Evolutionary conservation across 2,797 vertebrate species (phyloP).

Genomic region (Lophius americanus): DNA sequence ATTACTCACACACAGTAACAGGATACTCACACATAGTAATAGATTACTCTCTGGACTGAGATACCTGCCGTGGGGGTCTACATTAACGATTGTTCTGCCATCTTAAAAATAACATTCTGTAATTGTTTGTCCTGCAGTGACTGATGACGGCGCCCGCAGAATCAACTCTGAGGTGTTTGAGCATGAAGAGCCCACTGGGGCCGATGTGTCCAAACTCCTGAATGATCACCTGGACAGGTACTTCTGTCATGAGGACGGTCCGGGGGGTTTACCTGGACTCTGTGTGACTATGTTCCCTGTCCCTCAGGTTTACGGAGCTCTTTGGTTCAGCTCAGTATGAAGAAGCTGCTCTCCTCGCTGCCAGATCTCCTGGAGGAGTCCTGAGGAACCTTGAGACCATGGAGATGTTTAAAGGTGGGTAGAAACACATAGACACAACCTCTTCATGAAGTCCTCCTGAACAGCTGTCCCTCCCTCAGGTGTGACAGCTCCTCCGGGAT

Average conservation of each 20-base stretch:
- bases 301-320: conserved; percentile 79
- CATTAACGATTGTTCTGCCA: too few species aligned
- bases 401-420: conserved; percentile 62
- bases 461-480: conserved; percentile 12
- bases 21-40: too few species aligned
- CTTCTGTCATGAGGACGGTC: background rate
- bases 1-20: too few species aligned
- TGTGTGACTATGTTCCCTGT: background rate
- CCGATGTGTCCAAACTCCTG: conserved; percentile 66
- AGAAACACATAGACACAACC: background rate
- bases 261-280: background rate
- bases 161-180: conserved; percentile 49
- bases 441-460: background rate
- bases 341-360: conserved; percentile 78
- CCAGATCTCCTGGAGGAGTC: conserved; percentile 78
- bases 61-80: too few species aligned
- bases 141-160: conserved; percentile 4
- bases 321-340: conserved; percentile 78
- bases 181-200: conserved; percentile 70
- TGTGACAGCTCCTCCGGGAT: conserved; percentile 45
- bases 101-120: too few species aligned
- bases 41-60: too few species aligned
- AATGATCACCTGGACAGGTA: conserved; percentile 79
- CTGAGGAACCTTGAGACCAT: conserved; percentile 79
- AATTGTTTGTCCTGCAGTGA: conserved; percentile 15